These are phyloP conservation scores for Pluvianellus socialis DNA, from an alignment of 2,113 vertebrate genomes.

Conservation along the genomic window DNA sequence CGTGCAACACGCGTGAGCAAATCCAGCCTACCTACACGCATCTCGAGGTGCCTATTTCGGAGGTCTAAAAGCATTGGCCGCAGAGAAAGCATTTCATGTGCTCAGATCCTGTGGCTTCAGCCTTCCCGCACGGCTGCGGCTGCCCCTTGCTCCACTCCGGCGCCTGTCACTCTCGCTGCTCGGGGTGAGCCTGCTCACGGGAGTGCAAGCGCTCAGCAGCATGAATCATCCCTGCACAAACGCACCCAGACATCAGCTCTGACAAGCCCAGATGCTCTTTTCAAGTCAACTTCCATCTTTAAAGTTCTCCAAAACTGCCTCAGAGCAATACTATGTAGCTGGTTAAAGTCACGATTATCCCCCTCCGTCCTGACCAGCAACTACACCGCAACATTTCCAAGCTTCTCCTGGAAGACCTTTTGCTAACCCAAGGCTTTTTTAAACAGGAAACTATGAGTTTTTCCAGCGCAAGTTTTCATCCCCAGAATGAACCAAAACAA, in stretches of 20 bases:
- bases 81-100: rapidly evolving
- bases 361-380: not conserved
- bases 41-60: not conserved
- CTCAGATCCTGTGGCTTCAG: not conserved
- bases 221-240: not conserved
- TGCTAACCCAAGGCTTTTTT: not conserved
- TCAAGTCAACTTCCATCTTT: not conserved
- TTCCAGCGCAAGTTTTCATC: not conserved
- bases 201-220: rapidly evolving
- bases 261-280: not conserved
- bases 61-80: rapidly evolving
- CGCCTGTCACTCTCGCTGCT: rapidly evolving
- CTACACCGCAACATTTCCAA: not conserved
- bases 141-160: rapidly evolving
- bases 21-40: not conserved
- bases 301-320: not conserved
- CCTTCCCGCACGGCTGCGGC: rapidly evolving
- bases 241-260: not conserved
- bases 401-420: not conserved
- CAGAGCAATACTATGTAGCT: not conserved
- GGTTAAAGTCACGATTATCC: not conserved
- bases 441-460: not conserved
- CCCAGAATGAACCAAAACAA: not conserved
- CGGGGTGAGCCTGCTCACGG: rapidly evolving
- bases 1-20: not conserved